Conservation (phyloP, 2,113 vertebrate genomes). For the Pelmatolapia mariae region DNA sequence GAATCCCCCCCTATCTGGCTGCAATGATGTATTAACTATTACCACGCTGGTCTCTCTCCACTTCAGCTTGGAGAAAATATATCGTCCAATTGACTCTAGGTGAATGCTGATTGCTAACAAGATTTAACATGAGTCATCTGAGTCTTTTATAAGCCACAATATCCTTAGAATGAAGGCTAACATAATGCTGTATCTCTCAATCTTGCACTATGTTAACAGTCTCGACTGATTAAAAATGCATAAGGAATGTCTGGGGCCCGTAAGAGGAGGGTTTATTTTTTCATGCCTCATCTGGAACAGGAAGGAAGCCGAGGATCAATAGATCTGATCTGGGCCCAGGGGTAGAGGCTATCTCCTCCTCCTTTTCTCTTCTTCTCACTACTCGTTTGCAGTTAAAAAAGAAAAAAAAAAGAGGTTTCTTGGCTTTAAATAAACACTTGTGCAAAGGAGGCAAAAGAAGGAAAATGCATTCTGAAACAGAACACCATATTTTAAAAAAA, state of each 20-base stretch:
- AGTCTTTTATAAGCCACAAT: constrained; percentile 43
- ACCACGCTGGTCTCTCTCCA: constrained; percentile 45
- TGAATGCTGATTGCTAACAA: constrained; percentile 23
- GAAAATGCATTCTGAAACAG: neutral
- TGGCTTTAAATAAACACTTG: constrained; percentile 24
- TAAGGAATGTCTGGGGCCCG: constrained; percentile 63
- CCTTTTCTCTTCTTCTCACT: neutral
- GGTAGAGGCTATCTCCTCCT: constrained; percentile 49
- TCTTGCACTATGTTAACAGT: constrained; percentile 62
- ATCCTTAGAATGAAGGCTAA: constrained; percentile 29
- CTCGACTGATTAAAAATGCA: constrained; percentile 68
- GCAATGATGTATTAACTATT: constrained; percentile 68
- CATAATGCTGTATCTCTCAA: constrained; percentile 39
- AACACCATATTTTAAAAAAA: neutral
- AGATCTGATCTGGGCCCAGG: constrained; percentile 61
- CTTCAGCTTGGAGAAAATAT: constrained; percentile 42
- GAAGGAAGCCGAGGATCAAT: constrained; percentile 68
- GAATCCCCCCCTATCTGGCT: constrained; percentile 55
- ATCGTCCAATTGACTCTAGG: constrained; percentile 24
- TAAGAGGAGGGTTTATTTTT: constrained; percentile 62
- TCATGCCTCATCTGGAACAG: constrained; percentile 65
- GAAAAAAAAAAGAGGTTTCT: neutral
- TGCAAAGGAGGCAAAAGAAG: neutral
- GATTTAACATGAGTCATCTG: constrained; percentile 25
- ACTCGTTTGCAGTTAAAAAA: constrained; percentile 42